Percentiles rank a stretch among this genome's conserved stretches.
Evolutionary conservation across 2,797 vertebrate genomes (phyloP).

Genomic region (Squalus acanthias): DNA sequence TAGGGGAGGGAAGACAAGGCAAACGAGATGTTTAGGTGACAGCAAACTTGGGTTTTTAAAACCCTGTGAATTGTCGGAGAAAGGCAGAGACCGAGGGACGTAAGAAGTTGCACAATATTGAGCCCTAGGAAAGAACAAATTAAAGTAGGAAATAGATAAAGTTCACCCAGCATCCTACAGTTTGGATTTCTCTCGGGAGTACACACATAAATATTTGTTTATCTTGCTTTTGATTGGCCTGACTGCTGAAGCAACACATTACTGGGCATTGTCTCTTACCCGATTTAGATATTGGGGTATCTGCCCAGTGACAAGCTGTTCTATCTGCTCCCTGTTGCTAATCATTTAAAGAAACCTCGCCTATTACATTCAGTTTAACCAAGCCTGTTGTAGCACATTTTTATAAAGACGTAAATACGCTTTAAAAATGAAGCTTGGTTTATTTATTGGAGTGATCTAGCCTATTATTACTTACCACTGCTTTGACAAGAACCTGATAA

Average conservation of each 20-base stretch:
- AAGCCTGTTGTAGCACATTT: neutral
- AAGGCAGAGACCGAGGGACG: neutral
- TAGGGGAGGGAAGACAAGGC: neutral
- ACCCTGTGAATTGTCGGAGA: neutral
- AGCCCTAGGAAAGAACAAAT: neutral
- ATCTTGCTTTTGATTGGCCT: neutral
- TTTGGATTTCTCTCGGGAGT: neutral
- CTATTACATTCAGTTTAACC: neutral
- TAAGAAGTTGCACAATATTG: neutral
- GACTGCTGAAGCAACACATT: neutral
- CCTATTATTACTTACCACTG: conserved; percentile 15
- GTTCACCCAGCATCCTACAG: no score
- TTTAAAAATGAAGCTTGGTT: neutral
- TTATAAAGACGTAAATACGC: neutral
- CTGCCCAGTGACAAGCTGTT: neutral
- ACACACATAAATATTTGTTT: neutral
- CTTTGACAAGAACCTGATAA: conserved; percentile 27
- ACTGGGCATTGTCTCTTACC: neutral
- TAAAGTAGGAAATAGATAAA: neutral
- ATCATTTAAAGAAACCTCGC: neutral
- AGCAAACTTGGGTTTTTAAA: neutral
- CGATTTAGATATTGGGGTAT: neutral
- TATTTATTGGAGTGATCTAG: neutral
- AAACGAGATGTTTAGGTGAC: neutral
- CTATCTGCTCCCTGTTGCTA: neutral